Conservation (phyloP, 2,888 invertebrate genomes). For the Caenorhabditis macrosperma region DNA sequence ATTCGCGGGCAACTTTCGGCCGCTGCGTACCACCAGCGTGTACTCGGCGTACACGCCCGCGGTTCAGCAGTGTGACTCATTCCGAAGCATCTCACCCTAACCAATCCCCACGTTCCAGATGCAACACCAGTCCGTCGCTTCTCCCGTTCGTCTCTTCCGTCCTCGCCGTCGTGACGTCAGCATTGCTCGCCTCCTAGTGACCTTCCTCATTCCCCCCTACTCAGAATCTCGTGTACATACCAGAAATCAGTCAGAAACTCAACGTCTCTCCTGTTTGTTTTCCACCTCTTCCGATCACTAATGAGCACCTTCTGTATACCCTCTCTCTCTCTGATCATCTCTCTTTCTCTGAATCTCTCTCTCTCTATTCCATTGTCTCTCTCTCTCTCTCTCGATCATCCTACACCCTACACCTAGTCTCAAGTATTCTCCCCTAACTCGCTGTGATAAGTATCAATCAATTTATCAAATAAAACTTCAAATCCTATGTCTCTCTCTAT, state of each 20-base stretch:
- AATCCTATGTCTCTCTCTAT: no score
- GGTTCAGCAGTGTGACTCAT: no score
- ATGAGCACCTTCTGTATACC: no score
- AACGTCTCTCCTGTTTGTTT: no score
- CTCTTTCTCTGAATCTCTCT: neutral
- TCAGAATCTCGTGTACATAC: neutral
- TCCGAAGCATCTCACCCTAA: neutral
- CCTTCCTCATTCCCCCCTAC: neutral
- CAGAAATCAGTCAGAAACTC: no score
- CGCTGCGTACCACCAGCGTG: no score
- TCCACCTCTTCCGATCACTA: no score
- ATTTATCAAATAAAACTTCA: no score
- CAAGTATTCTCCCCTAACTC: neutral
- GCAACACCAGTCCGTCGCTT: conserved; percentile 37
- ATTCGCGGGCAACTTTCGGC: no score
- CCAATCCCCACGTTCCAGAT: conserved; percentile 18
- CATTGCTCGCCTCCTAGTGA: conserved; percentile 33
- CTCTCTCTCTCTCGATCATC: neutral
- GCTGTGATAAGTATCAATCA: neutral
- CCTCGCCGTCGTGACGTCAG: conserved; percentile 22
- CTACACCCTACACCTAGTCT: neutral
- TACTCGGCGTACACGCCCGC: no score
- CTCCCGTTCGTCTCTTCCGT: conserved; percentile 28
- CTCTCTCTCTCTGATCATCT: neutral
- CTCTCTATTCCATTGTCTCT: neutral